Evolutionary conservation across 1,140 invertebrate species (phyloP), one percentile per base, ranked within the genome.

Genomic region (Trissolcus basalis): DNA sequence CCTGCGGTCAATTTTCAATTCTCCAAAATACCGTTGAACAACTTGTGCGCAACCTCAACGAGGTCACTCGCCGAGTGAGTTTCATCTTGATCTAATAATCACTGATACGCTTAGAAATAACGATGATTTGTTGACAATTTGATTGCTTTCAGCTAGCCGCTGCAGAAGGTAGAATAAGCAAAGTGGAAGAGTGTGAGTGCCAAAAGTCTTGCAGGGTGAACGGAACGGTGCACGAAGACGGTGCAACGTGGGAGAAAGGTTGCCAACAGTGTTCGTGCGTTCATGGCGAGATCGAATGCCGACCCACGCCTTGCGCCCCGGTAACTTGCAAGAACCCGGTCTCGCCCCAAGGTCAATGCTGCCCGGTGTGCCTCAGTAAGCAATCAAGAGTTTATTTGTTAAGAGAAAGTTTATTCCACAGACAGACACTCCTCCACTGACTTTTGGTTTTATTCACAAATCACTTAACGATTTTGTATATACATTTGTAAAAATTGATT

Each of bases 111-210:
- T n/a, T n/a, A n/a, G n/a, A 27, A 27, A 27, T 27, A 27, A 27
- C 2, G 2, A 27, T 3, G 19, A 27, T 27, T 27, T 27, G 19
- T 27, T 27, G 1, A 3, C 19, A 27, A 27, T 27, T 39, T 86
- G 71, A 79, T 87, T 85, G 88, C 78, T 90, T 91, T 82, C 89
- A 97, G 95, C 90, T 96, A 87, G 91, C 91, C 83, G 91, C 90
- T 82, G 91, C 93, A 72, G 94, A 96, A 86, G 90, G 91, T 78
- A 91, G 93, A 68, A 91, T 96, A 85, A 89, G 90, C 80, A 90
- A 91, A 80, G 90, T 96, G 78, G 94, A 96, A 88, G 92, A 95
- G 83, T 97, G 96, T 89, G 95, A 97, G 87, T 97, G 96, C 89
- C 92, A 94, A 86, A 95, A 95, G 86, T 95, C 94, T 41, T 97